Base-by-base conservation (phyloP, 2,888 invertebrate species). In the Lagria hirta region DNA sequence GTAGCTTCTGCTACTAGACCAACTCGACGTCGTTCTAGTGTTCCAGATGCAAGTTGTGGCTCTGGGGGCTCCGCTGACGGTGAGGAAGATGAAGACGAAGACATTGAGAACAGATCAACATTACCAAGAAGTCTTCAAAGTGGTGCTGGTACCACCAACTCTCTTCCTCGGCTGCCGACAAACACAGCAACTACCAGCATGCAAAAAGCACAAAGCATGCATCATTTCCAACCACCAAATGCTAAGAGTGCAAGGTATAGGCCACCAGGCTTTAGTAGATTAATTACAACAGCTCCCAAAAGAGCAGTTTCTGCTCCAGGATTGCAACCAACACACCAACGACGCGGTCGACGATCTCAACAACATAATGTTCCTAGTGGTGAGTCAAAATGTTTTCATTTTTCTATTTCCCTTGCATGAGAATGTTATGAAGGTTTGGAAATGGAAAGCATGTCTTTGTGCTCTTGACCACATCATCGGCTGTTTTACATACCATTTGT, bases 161-260 rank as follows among this genome's bases (percentile, higher is more conserved):
- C 89, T 0, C 69, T 90, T 21, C 90, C 90, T 1, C 80, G 89
- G 7, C 70, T 88, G 28, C 85, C 88, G 3, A 78, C 78, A 4
- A 75, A 75, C n/a, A 72, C 74, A 15, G 76, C 66, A 58, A 43
- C 76, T 6, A 57, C 68, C 21, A 56, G 62, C 21, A 79, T 83
- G 70, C 79, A 78, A 58, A 83, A 84, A 62, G 80, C 82, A 1
- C 80, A 83, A 58, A 81, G 78, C 58, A 78, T 80, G 50, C 75
- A 78, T 49, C 79, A 79, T 55, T 79, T 80, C 60, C 63, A 74
- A 55, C 76, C 78, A 55, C 76, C 75, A 42, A 79, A 84, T 50
- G 90, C 88, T 27, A 91, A 91, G 66, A 91, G 90, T 34, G 91
- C 91, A 23, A 76, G 92, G 21, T 92, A 92, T 69, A 76, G 92